phyloP scores from a whole-genome alignment of 1,140 invertebrate genomes.

The Laupala kohalensis region DNA sequence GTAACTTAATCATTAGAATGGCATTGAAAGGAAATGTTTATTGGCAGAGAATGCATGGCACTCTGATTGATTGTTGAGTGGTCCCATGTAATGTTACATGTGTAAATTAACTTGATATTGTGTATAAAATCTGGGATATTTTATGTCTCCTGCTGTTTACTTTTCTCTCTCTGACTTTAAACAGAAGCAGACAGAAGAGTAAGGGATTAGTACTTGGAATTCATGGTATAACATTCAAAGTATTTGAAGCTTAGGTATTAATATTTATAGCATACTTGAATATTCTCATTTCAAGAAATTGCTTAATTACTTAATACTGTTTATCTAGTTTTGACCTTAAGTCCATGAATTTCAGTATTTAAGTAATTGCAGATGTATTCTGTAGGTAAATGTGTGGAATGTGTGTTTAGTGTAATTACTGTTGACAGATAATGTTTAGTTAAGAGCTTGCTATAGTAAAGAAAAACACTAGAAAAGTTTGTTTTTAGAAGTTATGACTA shows the following conservation, averaged over 20 bases:
- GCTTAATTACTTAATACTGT: too few relatives aligned
- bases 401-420: background rate
- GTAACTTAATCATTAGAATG: background rate
- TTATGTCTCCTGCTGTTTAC: background rate
- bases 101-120: background rate
- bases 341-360: background rate
- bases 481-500: too few relatives aligned
- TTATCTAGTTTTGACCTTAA: too few relatives aligned
- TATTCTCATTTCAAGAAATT: too few relatives aligned
- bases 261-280: too few relatives aligned
- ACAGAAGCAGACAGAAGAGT: conserved; percentile 4
- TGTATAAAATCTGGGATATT: background rate
- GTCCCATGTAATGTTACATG: conserved; percentile 1
- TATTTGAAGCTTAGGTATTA: too few relatives aligned
- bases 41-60: background rate
- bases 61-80: conserved; percentile 1
- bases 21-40: background rate
- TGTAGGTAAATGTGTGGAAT: background rate
- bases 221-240: too few relatives aligned
- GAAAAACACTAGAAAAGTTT: background rate
- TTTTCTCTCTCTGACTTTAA: conserved; percentile 11
- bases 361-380: background rate
- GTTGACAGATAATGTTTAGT: background rate
- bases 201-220: background rate
- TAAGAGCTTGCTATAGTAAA: background rate